phyloP scores from a whole-genome alignment of 2,888 invertebrate species.

The Prosopocoilus inquinatus region DNA sequence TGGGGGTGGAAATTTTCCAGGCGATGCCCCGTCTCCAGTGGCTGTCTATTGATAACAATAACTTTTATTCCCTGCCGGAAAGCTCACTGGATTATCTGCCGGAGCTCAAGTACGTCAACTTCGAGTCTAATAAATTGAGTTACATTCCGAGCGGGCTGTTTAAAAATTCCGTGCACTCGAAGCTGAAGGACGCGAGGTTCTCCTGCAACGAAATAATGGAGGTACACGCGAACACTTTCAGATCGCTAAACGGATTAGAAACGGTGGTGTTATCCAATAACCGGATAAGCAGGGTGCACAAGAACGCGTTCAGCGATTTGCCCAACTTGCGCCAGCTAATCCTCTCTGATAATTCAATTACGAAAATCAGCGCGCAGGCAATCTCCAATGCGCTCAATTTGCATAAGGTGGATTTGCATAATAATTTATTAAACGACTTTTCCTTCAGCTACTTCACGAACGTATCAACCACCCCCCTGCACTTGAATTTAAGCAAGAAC shows the following conservation, averaged over 20 bases:
- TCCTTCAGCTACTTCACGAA: constrained; percentile 68
- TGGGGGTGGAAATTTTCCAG: constrained; percentile 73
- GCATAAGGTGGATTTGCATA: constrained; percentile 76
- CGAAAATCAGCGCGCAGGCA: constrained; percentile 68
- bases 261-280: constrained; percentile 79
- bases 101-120: constrained; percentile 75
- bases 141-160: constrained; percentile 68
- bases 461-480: constrained; percentile 64
- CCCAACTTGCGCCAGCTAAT: constrained; percentile 78
- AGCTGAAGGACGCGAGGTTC: constrained; percentile 74
- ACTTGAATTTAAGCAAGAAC: constrained; percentile 76
- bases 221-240: constrained; percentile 69
- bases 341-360: constrained; percentile 78
- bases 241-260: constrained; percentile 68
- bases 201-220: constrained; percentile 76
- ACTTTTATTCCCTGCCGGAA: constrained; percentile 70
- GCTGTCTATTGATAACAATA: constrained; percentile 86
- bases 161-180: constrained; percentile 66
- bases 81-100: constrained; percentile 69
- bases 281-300: constrained; percentile 67
- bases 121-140: constrained; percentile 81
- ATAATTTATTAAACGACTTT: constrained; percentile 70
- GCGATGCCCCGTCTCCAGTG: constrained; percentile 74
- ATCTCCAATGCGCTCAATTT: constrained; percentile 75
- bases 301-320: constrained; percentile 73